Conservation (phyloP, 1,140 invertebrate genomes). For the Drosophila watanabei region DNA sequence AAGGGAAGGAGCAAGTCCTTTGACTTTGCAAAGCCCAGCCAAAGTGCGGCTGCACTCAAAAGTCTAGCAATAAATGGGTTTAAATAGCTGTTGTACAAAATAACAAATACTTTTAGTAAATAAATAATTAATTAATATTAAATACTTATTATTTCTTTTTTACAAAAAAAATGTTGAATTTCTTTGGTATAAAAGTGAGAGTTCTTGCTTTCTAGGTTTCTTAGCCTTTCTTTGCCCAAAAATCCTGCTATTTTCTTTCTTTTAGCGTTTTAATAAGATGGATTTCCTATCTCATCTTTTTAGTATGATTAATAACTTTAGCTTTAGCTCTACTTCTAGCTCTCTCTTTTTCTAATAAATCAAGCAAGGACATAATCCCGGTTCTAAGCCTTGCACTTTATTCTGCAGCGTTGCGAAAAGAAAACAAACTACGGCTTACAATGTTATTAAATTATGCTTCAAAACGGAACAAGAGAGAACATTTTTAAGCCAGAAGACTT, state of each 20-base stretch:
- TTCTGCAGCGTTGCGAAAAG: background rate
- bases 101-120: background rate
- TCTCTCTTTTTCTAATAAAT: slow-evolving; percentile 16
- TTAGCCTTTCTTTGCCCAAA: too few species aligned
- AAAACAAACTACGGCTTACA: background rate
- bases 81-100: background rate
- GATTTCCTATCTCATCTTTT: too few species aligned
- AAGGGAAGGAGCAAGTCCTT: background rate
- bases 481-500: background rate
- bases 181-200: too few species aligned
- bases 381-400: slow-evolving; percentile 9
- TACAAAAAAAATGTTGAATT: background rate
- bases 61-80: background rate
- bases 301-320: too few species aligned
- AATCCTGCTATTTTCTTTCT: background rate
- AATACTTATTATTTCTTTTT: background rate
- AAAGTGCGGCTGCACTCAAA: slow-evolving; percentile 49
- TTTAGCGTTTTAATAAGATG: background rate
- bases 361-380: slow-evolving; percentile 18
- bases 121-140: background rate
- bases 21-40: slow-evolving; percentile 25
- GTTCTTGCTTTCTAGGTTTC: too few species aligned
- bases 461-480: background rate
- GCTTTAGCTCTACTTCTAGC: background rate
- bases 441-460: slow-evolving; percentile 9